Base-by-base conservation (phyloP, 2,113 vertebrate genomes). In the Promerops cafer region DNA sequence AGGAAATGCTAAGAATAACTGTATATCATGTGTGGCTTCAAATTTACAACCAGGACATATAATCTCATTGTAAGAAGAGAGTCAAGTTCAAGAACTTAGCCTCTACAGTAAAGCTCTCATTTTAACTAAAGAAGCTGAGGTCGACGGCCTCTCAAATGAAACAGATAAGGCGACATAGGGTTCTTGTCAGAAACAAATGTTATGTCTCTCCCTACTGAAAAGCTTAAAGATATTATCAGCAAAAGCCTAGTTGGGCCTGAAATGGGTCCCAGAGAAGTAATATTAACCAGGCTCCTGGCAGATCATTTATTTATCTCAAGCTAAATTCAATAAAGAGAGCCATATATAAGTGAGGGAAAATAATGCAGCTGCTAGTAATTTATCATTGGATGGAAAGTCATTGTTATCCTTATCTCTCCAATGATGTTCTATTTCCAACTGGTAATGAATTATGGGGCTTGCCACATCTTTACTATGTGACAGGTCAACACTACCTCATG, bases 261-360 rank as follows among this genome's bases (percentile, higher is more conserved):
- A 98, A 97, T 95, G 88, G 97, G 97, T 97, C 97, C 97, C 97
- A 96, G 97, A 97, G 95, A 98, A 98, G 97, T 98, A 98, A 98
- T 98, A 98, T 98, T 99, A 99, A 98, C 98, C 97, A 97, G 98
- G 97, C 98, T 94, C 97, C 98, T 98, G 98, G 98, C 98, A 99
- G 98, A 98, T 97, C 97, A 97, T 99, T 99, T 98, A 98, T 99
- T 99, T 99, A 99, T 99, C 98, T 98, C 98, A 97, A 97, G 97
- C 98, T 98, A 98, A 98, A 99, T 99, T 99, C 98, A 99, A 99
- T 99, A 98, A 98, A 98, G 98, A 97, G 89, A 98, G 97, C 98
- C 98, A 98, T 98, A 98, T 98, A 98, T 98, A 99, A 99, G 98
- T 98, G 98, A 97, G 97, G 97, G 97, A 98, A 98, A 99, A 99